Conservation (phyloP, 2,113 vertebrate species). For the Antechinus stuartii region DNA sequence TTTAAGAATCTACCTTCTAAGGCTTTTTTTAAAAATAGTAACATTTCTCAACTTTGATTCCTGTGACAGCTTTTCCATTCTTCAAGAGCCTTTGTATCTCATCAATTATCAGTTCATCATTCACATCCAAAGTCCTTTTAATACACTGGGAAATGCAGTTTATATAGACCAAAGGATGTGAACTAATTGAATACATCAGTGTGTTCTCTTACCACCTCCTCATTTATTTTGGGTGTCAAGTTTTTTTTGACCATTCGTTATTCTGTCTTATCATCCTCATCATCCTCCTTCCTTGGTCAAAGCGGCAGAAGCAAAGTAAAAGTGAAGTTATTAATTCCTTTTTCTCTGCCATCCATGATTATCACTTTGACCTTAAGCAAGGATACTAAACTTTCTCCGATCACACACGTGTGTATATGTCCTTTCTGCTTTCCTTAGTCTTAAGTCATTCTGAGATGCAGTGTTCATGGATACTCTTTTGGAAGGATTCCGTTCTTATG, state of each 20-base stretch:
- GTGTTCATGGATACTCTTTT: neutral
- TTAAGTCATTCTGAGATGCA: neutral
- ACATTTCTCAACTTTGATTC: neutral
- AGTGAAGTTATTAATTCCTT: neutral
- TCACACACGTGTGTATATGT: neutral
- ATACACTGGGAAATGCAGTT: neutral
- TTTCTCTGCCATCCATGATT: neutral
- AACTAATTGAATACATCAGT: neutral
- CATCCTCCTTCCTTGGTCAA: neutral
- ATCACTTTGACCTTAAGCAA: neutral
- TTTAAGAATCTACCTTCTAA: neutral
- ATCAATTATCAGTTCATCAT: neutral
- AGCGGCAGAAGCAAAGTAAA: neutral
- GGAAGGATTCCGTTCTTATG: neutral
- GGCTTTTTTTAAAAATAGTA: neutral
- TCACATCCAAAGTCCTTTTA: neutral
- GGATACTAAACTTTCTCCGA: neutral
- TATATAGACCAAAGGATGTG: neutral
- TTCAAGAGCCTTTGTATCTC: neutral
- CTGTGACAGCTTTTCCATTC: neutral
- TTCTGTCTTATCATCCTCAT: neutral
- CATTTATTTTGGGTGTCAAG: neutral
- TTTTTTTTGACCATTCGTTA: neutral
- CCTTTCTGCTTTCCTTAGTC: neutral
- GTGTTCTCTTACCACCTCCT: neutral